Evolutionary conservation across 2,888 invertebrate species (phyloP).

Genomic region (Luperina nickerlii): DNA sequence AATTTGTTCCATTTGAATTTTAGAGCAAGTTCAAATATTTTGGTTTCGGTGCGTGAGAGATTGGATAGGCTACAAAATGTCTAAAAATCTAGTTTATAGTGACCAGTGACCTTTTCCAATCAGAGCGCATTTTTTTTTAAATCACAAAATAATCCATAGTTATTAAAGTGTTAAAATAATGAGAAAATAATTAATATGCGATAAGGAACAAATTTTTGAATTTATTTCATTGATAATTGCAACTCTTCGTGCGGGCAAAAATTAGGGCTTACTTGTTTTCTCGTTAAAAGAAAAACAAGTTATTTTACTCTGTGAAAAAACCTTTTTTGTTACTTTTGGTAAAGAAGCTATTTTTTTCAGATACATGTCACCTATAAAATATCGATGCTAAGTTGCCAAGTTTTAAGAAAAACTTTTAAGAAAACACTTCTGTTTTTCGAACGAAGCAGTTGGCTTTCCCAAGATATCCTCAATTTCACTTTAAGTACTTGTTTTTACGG

Average conservation of each 20-base stretch:
- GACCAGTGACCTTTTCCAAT: neutral
- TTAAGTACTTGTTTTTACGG: neutral
- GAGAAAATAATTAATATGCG: too few species aligned
- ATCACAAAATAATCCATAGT: too few species aligned
- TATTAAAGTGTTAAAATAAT: too few species aligned
- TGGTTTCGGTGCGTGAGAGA: slow-evolving; percentile 23
- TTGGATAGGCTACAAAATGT: slow-evolving; percentile 11
- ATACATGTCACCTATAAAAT: slow-evolving; percentile 4
- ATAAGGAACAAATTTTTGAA: too few species aligned
- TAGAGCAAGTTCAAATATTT: slow-evolving; percentile 52
- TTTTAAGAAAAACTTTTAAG: neutral
- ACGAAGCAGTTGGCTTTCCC: neutral
- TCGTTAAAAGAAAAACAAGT: neutral
- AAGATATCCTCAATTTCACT: slow-evolving; percentile 29
- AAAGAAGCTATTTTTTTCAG: neutral
- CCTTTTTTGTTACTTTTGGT: neutral
- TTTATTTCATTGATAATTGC: too few species aligned
- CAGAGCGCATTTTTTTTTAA: neutral
- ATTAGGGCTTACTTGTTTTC: neutral
- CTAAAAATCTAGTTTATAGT: neutral
- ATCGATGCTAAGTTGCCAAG: slow-evolving; percentile 18
- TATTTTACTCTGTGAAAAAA: neutral
- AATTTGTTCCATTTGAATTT: slow-evolving; percentile 58
- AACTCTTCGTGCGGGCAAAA: neutral
- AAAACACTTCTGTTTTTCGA: slow-evolving; percentile 17